Base-by-base conservation (phyloP, 1,140 invertebrate genomes). In the Rhagoletis pomonella region DNA sequence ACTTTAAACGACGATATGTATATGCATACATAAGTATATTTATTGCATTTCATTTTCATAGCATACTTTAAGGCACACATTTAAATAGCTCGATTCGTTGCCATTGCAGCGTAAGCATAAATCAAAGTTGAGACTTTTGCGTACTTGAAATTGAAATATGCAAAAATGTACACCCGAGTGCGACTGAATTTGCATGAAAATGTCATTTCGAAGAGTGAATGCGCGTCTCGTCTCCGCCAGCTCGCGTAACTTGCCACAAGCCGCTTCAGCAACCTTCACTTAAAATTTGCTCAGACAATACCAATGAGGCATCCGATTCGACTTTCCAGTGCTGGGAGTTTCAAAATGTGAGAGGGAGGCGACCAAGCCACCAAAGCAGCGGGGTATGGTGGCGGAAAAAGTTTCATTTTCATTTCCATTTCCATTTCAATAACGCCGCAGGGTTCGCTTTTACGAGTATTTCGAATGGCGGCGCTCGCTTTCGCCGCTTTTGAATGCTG, bases 341-440 rank as follows among this genome's bases (percentile, higher is more conserved):
- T 29, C 29, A 29, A 29, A 29, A 29, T 29, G 29, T 29, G 1
- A 29, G 29, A 29, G 29, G 29, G 29, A 29, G 29, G 29, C 29
- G 29, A 29, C 29, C 29, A 29, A 29, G 29, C 29, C 29, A 55
- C 50, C 5, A 55, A 10, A 55, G 50, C 10, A 29, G 60, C 12
- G 12, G 60, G 7, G 60, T 62, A 42, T 17, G 14, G 10, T 12
- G 73, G 19, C 47, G 73, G 73, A 47, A 50, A 81, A 81, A 81
- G 73, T 81, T 81, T 81, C 73, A 81, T 81, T 81, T 81, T 81
- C 73, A 81, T 81, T 81, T 81, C 47, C 73, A 81, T 81, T 81
- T 81, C 47, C 73, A 81, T 81, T 81, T 81, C 73, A 81, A 81
- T 81, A 81, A 19, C 73, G 73, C 73, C 73, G 73, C 73, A 81